Conservation (phyloP, 2,113 vertebrate species). For the Chlamydotis undulata region DNA sequence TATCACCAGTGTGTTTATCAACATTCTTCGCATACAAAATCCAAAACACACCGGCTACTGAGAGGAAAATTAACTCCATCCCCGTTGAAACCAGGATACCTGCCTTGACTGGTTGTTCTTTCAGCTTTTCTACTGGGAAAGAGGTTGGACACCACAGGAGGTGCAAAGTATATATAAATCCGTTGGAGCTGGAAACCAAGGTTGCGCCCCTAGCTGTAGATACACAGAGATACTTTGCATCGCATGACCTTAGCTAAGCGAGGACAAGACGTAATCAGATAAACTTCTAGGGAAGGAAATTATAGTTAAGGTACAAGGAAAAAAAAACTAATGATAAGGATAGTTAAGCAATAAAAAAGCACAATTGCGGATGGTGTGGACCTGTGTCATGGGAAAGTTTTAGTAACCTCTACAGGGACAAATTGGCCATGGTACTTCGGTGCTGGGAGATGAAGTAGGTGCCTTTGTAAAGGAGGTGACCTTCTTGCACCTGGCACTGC, state of each 20-base stretch:
- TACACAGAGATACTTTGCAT: not conserved
- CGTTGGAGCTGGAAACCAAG: not conserved
- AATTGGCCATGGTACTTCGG: not conserved
- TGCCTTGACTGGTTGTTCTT: not conserved
- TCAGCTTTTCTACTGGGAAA: not conserved
- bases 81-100: no score
- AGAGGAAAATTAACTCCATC: no score
- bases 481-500: not conserved
- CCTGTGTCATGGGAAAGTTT: not conserved
- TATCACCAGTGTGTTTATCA: no score
- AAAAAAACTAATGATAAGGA: not conserved
- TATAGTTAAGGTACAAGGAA: not conserved
- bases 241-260: not conserved
- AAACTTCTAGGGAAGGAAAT: not conserved
- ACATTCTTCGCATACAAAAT: no score
- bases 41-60: no score
- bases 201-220: not conserved
- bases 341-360: not conserved
- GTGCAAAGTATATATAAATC: not conserved
- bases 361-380: not conserved
- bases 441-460: not conserved
- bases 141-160: not conserved
- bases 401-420: not conserved
- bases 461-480: not conserved
- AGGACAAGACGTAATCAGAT: not conserved